Base-by-base conservation (phyloP, 1,140 invertebrate species). In the Leptoteleia sp. region DNA sequence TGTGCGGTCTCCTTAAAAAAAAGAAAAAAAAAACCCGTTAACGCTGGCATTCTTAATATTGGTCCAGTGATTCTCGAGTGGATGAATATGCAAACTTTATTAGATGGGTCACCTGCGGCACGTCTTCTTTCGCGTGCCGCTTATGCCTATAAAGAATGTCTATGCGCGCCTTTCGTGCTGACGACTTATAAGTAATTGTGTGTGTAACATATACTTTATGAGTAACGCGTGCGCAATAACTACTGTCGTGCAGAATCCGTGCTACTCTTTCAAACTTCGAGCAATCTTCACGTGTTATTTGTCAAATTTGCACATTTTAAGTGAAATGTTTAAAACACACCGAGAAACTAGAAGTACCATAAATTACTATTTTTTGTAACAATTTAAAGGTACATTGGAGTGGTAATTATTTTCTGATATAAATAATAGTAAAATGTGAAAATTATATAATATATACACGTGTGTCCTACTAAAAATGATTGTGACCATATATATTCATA, bases 111-210 rank as follows among this genome's bases (percentile, higher is more conserved):
- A 75, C 50, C 55, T 68, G 55, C 62, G 62, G 19, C 70, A 71
- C 64, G 35, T 65, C 67, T 76, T 62, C 35, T 42, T 79, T 68
- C 42, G 65, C 59, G 55, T 72, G 61, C 54, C 61, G 62, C 64
- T 57, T 47, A 50, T 15, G 55, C 55, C 57, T 71, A 71, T 71
- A 42, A 71, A 59, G 75, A 50, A 57, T 55, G 55, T 76, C 73
- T 76, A 76, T 70, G 57, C 27, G 22, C 50, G 50, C 57, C 65
- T 76, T 64, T 70, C 73, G 73, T 70, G 73, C 65, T 68, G 57
- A 48, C 75, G 61, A 72, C 67, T 65, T 61, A 55, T 72, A 78
- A 55, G 67, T 78, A 72, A 71, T 78, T 78, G 65, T 78, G 68
- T 68, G 48, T 72, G 68, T 57, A 71, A 70, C 64, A 57, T 76